Conservation (phyloP, 2,797 vertebrate species). For the Sibirionetta formosa region DNA sequence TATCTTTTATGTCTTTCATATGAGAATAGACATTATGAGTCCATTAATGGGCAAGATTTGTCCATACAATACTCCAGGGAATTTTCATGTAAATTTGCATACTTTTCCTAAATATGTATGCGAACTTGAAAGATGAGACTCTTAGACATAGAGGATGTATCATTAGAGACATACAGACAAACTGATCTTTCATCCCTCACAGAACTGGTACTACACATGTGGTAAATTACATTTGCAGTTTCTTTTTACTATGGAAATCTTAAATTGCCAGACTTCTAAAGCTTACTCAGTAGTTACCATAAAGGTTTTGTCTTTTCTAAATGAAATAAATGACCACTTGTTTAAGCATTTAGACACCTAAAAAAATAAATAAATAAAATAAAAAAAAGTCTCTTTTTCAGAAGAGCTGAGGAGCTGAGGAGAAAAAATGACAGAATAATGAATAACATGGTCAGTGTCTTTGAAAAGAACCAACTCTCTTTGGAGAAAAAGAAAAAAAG, state of each 20-base stretch:
- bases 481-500: not conserved
- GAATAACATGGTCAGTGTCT: not conserved
- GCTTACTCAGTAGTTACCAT: not conserved
- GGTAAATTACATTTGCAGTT: not conserved
- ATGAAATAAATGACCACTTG: not conserved
- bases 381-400: not conserved
- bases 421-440: not conserved
- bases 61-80: constrained; percentile 68
- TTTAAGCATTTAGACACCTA: not conserved
- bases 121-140: constrained; percentile 49
- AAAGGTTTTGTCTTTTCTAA: not conserved
- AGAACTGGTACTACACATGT: not conserved
- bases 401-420: not conserved
- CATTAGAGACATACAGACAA: constrained; percentile 12
- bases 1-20: constrained; percentile 56
- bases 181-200: not conserved
- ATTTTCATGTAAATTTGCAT: constrained; percentile 67
- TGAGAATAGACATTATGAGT: constrained; percentile 68
- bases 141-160: not conserved
- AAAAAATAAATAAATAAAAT: too few relatives aligned
- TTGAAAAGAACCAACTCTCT: not conserved
- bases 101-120: constrained; percentile 60
- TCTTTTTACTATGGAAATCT: not conserved
- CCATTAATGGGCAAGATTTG: constrained; percentile 70
- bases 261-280: not conserved